Evolutionary conservation across 2,797 vertebrate species (phyloP).

Genomic region (Phrynocephalus vlangalii): DNA sequence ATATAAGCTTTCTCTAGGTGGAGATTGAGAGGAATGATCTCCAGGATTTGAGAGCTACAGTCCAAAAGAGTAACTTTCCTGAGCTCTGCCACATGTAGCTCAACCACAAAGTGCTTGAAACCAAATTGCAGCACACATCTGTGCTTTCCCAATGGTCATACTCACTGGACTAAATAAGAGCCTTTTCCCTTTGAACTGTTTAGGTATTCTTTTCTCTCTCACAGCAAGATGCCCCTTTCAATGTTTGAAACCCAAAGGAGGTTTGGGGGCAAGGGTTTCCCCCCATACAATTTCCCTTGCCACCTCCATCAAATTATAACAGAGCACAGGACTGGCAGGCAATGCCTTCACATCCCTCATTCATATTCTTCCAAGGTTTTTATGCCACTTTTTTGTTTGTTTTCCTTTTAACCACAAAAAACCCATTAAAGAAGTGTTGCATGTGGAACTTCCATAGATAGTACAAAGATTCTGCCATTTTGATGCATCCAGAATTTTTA

Average conservation of each 20-base stretch:
- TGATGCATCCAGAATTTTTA: neutral
- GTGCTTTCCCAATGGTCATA: too few relatives aligned
- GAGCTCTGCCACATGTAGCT: neutral
- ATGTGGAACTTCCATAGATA: too few relatives aligned
- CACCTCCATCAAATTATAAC: neutral
- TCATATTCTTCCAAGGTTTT: neutral
- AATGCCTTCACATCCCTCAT: neutral
- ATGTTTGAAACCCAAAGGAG: neutral
- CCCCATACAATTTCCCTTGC: neutral
- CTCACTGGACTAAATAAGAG: neutral
- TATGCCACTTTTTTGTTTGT: neutral
- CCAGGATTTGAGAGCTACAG: neutral
- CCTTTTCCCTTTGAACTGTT: too few relatives aligned
- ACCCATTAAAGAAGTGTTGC: neutral
- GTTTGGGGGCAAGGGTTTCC: neutral
- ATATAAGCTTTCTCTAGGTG: constrained; percentile 89
- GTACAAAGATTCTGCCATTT: neutral
- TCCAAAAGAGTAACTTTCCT: neutral
- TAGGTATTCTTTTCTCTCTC: neutral
- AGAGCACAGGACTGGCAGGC: neutral
- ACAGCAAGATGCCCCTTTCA: neutral
- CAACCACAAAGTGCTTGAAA: neutral
- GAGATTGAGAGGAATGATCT: constrained; percentile 2
- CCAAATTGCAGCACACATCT: neutral
- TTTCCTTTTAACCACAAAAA: too few relatives aligned